phyloP scores from a whole-genome alignment of 2,797 vertebrate species.

The Enteromius thamalakanensis region DNA sequence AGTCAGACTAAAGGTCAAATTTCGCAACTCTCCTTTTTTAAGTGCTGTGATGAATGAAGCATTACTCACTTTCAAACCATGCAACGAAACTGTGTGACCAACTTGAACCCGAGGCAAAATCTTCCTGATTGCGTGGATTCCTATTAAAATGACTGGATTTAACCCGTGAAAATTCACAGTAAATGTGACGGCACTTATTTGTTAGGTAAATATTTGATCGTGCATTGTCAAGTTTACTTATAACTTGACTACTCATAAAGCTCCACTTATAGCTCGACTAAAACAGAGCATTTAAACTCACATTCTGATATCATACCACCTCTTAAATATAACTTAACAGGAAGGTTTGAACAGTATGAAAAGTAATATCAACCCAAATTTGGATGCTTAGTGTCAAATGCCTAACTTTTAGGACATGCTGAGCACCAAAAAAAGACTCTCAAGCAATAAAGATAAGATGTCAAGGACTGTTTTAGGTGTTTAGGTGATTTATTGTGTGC shows the following conservation, averaged over 20 bases:
- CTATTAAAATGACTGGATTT: background rate
- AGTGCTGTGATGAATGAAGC: background rate
- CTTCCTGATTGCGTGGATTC: background rate
- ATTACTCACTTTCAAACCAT: background rate
- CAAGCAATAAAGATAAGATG: conserved; percentile 29
- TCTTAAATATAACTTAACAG: background rate
- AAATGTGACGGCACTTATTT: background rate
- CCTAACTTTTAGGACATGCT: background rate
- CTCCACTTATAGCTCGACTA: background rate
- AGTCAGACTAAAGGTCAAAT: background rate
- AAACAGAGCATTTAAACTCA: background rate
- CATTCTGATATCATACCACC: background rate
- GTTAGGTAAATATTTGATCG: background rate
- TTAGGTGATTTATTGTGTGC: conserved; percentile 53
- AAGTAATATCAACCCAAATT: background rate
- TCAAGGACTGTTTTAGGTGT: conserved; percentile 26
- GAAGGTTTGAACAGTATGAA: background rate
- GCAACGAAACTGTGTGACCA: background rate
- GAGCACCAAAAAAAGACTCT: background rate
- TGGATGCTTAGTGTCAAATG: background rate
- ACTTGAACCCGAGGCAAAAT: background rate
- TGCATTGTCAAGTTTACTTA: background rate
- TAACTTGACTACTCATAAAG: background rate
- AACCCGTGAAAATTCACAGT: background rate
- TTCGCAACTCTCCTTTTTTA: background rate